Evolutionary conservation across 2,888 invertebrate genomes (phyloP).

Genomic region (Pyrrhosoma nymphula): DNA sequence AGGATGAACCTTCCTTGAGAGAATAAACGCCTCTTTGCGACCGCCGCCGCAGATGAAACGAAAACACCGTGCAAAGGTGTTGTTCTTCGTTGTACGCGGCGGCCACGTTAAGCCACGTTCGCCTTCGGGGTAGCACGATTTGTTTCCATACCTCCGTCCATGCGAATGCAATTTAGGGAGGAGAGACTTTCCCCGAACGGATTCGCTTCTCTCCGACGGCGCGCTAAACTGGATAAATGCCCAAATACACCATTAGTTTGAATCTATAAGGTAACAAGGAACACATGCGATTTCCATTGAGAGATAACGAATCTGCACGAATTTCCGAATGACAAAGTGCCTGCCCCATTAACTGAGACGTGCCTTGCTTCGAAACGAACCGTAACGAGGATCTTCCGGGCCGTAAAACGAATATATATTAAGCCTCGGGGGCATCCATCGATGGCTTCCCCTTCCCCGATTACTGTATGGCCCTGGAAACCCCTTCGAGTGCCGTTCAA

Average conservation of each 20-base stretch:
- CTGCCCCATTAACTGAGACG: background rate
- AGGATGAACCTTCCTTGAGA: too few relatives aligned
- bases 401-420: background rate
- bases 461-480: background rate
- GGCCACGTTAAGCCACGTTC: background rate
- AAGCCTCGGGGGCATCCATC: background rate
- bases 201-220: background rate
- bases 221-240: background rate
- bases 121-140: background rate
- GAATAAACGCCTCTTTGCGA: too few relatives aligned
- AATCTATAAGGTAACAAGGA: background rate
- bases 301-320: background rate
- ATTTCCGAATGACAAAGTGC: background rate
- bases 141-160: background rate
- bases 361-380: background rate
- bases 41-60: too few relatives aligned
- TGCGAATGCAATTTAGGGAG: background rate
- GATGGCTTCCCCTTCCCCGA: background rate
- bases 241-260: background rate
- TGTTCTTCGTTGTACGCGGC: background rate
- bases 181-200: background rate
- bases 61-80: too few relatives aligned
- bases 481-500: too few relatives aligned
- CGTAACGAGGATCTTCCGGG: background rate
- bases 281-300: background rate